Evolutionary conservation across 2,113 vertebrate genomes (phyloP).

Genomic region (Chaenogobius annularis): DNA sequence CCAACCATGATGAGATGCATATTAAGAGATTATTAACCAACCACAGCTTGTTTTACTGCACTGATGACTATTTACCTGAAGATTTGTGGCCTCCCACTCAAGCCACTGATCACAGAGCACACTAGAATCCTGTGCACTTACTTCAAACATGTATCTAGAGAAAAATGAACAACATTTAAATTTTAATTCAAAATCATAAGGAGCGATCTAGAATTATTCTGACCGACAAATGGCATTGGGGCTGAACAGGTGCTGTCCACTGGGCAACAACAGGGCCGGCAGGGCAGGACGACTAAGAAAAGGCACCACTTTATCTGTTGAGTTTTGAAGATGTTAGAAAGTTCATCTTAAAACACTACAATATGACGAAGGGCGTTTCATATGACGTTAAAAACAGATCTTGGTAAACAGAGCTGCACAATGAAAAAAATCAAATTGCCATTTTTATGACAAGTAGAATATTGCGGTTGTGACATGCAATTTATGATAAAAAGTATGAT

Average conservation of each 20-base stretch:
- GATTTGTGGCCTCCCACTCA: slow-evolving; percentile 89
- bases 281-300: slow-evolving; percentile 76
- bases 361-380: not conserved
- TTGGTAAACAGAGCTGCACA: too few species aligned
- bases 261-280: slow-evolving; percentile 79
- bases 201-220: slow-evolving; percentile 45
- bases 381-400: not conserved
- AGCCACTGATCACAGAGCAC: slow-evolving; percentile 85
- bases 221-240: slow-evolving; percentile 87
- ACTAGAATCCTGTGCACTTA: slow-evolving; percentile 76
- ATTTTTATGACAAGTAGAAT: too few species aligned
- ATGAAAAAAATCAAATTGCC: too few species aligned
- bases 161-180: not conserved
- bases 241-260: slow-evolving; percentile 82
- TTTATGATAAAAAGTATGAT: too few species aligned
- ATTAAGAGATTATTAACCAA: too few species aligned
- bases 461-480: too few species aligned
- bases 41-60: not conserved
- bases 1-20: too few species aligned
- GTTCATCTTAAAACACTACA: not conserved
- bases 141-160: slow-evolving; percentile 84
- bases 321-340: not conserved
- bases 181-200: not conserved
- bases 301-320: slow-evolving; percentile 80
- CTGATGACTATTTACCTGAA: slow-evolving; percentile 79